These are phyloP conservation scores for Hirtodrosophila cameraria DNA, from an alignment of 2,888 invertebrate species.

Conservation along the genomic window DNA sequence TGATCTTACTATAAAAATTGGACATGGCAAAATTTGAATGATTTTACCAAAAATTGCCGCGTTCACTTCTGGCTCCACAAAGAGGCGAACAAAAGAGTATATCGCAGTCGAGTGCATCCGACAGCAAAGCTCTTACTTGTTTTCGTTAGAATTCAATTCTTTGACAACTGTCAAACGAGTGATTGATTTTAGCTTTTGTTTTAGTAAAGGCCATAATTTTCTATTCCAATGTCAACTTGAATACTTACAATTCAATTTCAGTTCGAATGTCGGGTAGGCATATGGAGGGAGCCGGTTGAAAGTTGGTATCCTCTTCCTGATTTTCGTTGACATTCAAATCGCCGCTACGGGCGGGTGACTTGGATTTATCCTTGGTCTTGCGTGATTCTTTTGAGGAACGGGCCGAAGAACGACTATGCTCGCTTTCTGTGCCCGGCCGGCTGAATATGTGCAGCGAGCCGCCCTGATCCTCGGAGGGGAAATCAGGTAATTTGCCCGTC, in stretches of 20 bases:
- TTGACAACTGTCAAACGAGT: too few relatives aligned
- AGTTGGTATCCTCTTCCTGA: conserved; percentile 85
- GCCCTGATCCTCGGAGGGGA: conserved; percentile 95
- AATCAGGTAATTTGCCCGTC: conserved; percentile 94
- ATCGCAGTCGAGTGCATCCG: too few relatives aligned
- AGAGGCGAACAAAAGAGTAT: too few relatives aligned
- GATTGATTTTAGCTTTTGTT: too few relatives aligned
- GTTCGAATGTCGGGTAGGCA: conserved; percentile 90
- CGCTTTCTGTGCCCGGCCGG: conserved; percentile 91
- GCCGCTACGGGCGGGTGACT: conserved; percentile 84
- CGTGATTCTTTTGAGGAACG: conserved; percentile 92
- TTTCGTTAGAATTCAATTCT: too few relatives aligned
- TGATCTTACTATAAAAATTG: too few relatives aligned
- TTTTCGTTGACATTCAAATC: conserved; percentile 87
- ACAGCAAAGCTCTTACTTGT: too few relatives aligned
- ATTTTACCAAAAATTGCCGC: too few relatives aligned
- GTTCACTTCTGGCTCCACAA: too few relatives aligned
- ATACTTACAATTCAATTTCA: conserved; percentile 88
- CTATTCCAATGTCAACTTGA: background rate
- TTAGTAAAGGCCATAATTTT: too few relatives aligned
- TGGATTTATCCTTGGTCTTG: conserved; percentile 90
- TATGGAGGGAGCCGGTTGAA: conserved; percentile 89
- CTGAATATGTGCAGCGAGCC: conserved; percentile 94
- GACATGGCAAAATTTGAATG: too few relatives aligned
- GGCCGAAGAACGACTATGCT: conserved; percentile 91